Evolutionary conservation across 2,113 vertebrate species (phyloP).

Genomic region (Rafetus swinhoei): DNA sequence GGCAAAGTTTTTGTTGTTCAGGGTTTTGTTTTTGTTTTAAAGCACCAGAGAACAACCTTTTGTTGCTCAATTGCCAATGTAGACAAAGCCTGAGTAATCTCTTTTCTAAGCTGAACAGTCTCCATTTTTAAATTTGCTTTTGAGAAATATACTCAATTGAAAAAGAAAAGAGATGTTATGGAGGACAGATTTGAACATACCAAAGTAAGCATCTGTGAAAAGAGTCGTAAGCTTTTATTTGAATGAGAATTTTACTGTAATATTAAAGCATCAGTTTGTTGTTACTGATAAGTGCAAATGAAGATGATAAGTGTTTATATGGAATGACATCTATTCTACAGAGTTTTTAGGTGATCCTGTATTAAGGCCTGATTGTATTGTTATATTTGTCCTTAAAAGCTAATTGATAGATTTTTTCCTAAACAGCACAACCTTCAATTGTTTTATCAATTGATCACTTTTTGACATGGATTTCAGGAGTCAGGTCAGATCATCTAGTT

Average conservation of each 20-base stretch:
- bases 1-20: no score
- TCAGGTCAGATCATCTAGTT: background rate
- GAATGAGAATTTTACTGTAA: background rate
- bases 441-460: background rate
- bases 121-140: background rate
- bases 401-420: background rate
- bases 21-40: no score
- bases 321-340: background rate
- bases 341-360: background rate
- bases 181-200: background rate
- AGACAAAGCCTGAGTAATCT: background rate
- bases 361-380: background rate
- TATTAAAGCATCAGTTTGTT: background rate
- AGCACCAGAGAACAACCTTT: no score
- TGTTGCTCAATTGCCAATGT: no score
- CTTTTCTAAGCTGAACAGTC: no score
- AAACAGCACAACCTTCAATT: rapidly evolving
- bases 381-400: background rate
- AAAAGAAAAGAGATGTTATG: background rate
- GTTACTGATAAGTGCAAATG: background rate
- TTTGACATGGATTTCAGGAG: background rate
- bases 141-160: background rate
- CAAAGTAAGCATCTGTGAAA: background rate
- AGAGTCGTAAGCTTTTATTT: background rate
- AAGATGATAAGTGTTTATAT: background rate